A percentile compares a stretch with the other conserved stretches of the same genome.
These are phyloP conservation scores for Parauchenoglanis punctatus DNA, from an alignment of 2,797 vertebrate species.

Conservation along the genomic window DNA sequence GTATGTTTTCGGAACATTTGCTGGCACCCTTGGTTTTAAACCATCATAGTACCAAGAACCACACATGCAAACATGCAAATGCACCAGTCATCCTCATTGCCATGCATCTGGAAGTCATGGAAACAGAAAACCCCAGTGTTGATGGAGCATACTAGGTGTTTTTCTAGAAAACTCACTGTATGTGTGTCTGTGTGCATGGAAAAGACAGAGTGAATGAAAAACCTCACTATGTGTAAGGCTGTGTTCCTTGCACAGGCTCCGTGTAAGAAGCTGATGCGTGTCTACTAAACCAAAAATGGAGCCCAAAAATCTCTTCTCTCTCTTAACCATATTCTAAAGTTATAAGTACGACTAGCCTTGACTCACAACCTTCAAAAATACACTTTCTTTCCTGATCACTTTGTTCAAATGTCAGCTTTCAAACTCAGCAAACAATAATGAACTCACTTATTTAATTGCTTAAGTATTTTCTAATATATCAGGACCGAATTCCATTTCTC, in stretches of 20 bases:
- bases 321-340: neutral
- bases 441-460: neutral
- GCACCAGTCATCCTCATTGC: neutral
- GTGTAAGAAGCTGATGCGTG: neutral
- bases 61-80: conserved; percentile 43
- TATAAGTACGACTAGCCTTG: neutral
- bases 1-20: conserved; percentile 63
- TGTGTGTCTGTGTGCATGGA: neutral
- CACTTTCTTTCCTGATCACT: neutral
- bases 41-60: conserved; percentile 66
- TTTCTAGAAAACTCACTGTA: neutral
- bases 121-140: neutral
- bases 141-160: conserved; percentile 2
- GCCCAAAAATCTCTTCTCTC: neutral
- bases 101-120: neutral
- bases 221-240: neutral
- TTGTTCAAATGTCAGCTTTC: too few species aligned
- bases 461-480: neutral
- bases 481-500: neutral
- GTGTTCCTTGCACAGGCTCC: neutral
- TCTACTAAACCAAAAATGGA: neutral
- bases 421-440: neutral
- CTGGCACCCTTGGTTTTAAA: conserved; percentile 36
- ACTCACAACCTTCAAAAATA: neutral
- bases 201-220: conserved; percentile 3